These are phyloP conservation scores for Leuciscus waleckii DNA, from an alignment of 2,797 vertebrate genomes.

Conservation along the genomic window DNA sequence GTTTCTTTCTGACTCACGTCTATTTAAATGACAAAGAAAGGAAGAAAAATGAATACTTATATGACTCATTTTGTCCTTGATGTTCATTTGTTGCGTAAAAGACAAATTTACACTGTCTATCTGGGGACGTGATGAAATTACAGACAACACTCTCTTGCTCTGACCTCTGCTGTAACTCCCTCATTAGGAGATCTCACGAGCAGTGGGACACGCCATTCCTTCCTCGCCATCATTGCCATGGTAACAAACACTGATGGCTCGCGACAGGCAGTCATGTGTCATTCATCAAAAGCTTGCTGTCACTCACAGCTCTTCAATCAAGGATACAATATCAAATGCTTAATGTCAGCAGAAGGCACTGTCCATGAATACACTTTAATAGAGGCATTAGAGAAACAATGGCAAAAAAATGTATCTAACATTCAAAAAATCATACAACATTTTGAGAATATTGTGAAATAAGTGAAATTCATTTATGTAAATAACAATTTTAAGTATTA, in stretches of 20 bases:
- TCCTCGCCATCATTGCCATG: constrained; percentile 73
- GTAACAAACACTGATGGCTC: constrained; percentile 75
- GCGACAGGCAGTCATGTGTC: constrained; percentile 66
- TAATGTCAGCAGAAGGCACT: too few species aligned
- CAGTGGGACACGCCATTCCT: constrained; percentile 64
- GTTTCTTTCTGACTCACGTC: not conserved
- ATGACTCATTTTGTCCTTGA: constrained; percentile 11
- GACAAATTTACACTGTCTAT: constrained; percentile 50
- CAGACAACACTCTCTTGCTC: constrained; percentile 11
- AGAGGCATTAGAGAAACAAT: not conserved
- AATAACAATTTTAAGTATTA: not conserved
- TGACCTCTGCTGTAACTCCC: constrained; percentile 57
- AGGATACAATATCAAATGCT: not conserved
- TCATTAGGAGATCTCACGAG: constrained; percentile 61
- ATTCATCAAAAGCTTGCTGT: constrained; percentile 36
- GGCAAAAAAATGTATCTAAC: not conserved
- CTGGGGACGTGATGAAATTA: constrained; percentile 45
- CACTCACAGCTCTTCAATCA: constrained; percentile 11
- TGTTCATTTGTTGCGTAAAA: constrained; percentile 17
- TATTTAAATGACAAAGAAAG: not conserved
- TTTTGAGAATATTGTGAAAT: not conserved
- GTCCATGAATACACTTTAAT: not conserved
- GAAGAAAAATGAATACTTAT: not conserved
- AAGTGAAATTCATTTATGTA: not conserved
- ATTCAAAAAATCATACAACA: not conserved